Evolutionary conservation across 2,797 vertebrate species (phyloP).

Genomic region (Enteromius viviparus): DNA sequence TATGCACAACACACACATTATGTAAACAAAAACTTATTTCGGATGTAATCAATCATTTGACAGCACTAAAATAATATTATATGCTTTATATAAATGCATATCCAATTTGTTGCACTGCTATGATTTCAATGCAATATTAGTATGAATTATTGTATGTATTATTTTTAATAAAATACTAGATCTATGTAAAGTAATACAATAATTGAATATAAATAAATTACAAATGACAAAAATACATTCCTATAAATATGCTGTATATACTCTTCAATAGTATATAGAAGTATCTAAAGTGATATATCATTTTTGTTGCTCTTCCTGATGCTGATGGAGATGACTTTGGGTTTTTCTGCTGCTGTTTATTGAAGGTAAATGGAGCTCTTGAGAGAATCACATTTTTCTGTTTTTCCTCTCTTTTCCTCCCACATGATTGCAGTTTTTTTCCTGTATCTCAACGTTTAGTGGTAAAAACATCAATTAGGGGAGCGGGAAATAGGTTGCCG

Average conservation of each 20-base stretch:
- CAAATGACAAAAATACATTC: neutral
- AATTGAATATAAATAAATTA: neutral
- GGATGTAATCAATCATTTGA: no score
- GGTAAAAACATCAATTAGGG: slow-evolving; percentile 55
- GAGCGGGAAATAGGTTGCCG: slow-evolving; percentile 47
- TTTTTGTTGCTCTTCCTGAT: neutral
- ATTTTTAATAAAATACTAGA: neutral
- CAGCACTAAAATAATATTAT: neutral
- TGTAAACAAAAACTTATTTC: no score
- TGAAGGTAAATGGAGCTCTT: neutral
- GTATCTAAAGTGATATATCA: no score
- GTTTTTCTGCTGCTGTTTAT: neutral
- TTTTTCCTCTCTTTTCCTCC: neutral
- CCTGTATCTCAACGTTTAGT: slow-evolving; percentile 34
- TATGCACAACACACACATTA: no score
- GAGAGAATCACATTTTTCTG: neutral
- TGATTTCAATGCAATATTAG: neutral
- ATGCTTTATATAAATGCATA: neutral
- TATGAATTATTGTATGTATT: neutral
- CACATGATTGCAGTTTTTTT: slow-evolving; percentile 22
- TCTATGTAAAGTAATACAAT: neutral
- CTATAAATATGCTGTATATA: neutral
- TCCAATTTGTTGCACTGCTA: neutral
- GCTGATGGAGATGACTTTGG: neutral
- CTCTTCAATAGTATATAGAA: neutral